These are phyloP conservation scores for Steinernema feltiae DNA, from an alignment of 1,140 invertebrate species.

Conservation along the genomic window DNA sequence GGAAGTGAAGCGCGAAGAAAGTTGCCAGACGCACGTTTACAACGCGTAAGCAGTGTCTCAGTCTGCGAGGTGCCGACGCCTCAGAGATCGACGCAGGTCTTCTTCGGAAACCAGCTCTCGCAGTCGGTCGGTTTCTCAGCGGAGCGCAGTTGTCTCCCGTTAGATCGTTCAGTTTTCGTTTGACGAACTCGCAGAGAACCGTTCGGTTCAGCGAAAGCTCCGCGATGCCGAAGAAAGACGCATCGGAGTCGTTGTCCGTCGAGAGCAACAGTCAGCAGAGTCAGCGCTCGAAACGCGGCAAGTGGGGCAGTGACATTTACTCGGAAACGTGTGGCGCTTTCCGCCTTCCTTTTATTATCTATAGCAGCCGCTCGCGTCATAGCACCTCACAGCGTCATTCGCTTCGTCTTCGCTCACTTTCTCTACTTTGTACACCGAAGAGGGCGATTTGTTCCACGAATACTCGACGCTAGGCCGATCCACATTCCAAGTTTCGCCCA, in stretches of 20 bases:
- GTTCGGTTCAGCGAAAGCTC: neutral
- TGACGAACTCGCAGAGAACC: neutral
- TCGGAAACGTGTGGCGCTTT: conserved; percentile 87
- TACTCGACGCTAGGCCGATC: conserved; percentile 17
- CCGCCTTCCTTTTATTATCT: conserved; percentile 62
- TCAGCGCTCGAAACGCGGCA: neutral
- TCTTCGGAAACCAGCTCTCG: neutral
- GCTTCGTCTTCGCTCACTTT: conserved; percentile 21
- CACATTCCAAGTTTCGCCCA: conserved; percentile 1
- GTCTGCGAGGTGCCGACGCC: too few relatives aligned
- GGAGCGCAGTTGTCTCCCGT: neutral
- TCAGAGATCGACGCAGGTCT: too few relatives aligned
- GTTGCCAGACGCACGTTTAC: too few relatives aligned
- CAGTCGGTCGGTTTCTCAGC: neutral
- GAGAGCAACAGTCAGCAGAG: conserved; percentile 49
- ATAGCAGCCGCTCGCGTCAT: neutral
- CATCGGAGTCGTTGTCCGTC: neutral
- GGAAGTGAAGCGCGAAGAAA: too few relatives aligned
- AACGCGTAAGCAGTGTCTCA: too few relatives aligned
- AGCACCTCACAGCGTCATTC: conserved; percentile 14
- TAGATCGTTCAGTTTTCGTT: neutral
- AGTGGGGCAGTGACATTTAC: conserved; percentile 32
- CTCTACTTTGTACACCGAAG: conserved; percentile 13
- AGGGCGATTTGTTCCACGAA: conserved; percentile 19
- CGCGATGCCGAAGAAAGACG: neutral